Evolutionary conservation across 2,888 invertebrate genomes (phyloP).

Genomic region (Lepidocyrtoides sp.): DNA sequence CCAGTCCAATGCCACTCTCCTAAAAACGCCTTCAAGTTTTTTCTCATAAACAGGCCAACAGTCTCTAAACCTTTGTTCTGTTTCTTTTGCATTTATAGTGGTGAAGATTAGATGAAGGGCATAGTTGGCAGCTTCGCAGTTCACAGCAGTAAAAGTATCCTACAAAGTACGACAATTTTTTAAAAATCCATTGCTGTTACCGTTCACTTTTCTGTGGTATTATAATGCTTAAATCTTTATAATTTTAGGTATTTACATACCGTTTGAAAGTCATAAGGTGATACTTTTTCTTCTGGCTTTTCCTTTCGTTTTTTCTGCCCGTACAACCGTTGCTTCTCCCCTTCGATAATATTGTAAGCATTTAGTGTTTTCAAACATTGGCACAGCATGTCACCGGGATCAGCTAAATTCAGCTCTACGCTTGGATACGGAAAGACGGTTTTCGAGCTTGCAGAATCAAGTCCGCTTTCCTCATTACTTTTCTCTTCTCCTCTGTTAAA

Average conservation of each 20-base stretch:
- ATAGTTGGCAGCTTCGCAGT: slow-evolving; percentile 72
- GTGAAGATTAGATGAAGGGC: slow-evolving; percentile 74
- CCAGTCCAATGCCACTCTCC: slow-evolving; percentile 76
- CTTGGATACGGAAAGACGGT: slow-evolving; percentile 56
- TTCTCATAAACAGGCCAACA: slow-evolving; percentile 80
- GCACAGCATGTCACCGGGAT: slow-evolving; percentile 48
- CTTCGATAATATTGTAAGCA: neutral
- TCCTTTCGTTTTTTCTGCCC: slow-evolving; percentile 39
- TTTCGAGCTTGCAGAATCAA: neutral
- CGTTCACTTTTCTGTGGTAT: too few species aligned
- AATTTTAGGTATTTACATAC: neutral
- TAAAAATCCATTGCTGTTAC: too few species aligned
- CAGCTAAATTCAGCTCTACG: neutral
- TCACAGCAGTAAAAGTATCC: slow-evolving; percentile 73
- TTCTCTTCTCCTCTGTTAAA: neutral
- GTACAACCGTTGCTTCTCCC: slow-evolving; percentile 17
- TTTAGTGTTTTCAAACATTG: slow-evolving; percentile 6
- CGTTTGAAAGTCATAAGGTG: slow-evolving; percentile 4
- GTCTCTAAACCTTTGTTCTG: slow-evolving; percentile 73
- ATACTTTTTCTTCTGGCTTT: slow-evolving; percentile 4
- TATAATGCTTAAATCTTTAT: neutral
- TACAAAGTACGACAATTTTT: too few species aligned
- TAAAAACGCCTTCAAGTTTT: slow-evolving; percentile 75
- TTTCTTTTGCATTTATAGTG: slow-evolving; percentile 64
- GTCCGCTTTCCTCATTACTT: neutral